These are phyloP conservation scores for Poecilus cupreus DNA, from an alignment of 2,888 invertebrate genomes.

Conservation along the genomic window DNA sequence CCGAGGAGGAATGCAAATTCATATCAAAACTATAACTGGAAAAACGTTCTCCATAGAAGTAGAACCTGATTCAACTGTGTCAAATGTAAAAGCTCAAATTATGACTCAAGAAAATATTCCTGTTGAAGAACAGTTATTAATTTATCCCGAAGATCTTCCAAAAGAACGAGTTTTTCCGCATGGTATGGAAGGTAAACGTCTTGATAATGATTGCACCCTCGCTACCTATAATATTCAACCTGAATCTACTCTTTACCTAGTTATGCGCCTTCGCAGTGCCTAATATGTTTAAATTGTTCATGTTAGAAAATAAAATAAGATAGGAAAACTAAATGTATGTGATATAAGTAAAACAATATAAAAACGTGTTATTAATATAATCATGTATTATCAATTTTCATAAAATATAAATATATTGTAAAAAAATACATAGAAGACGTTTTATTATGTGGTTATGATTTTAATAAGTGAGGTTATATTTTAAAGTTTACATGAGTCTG, in stretches of 20 bases:
- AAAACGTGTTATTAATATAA: background rate
- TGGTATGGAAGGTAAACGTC: conserved; percentile 81
- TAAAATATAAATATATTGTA: background rate
- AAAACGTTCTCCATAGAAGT: conserved; percentile 75
- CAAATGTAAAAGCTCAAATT: conserved; percentile 77
- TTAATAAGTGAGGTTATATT: background rate
- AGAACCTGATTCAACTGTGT: conserved; percentile 77
- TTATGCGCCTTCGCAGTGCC: conserved; percentile 82
- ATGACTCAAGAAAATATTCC: conserved; percentile 92
- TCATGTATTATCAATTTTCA: background rate
- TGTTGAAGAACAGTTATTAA: conserved; percentile 90
- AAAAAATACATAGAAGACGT: too few species aligned
- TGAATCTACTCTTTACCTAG: conserved; percentile 94
- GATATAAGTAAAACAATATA: background rate
- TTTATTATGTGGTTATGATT: background rate
- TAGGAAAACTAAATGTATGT: background rate
- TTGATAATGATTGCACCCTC: conserved; percentile 88
- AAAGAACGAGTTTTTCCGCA: background rate
- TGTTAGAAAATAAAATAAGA: background rate
- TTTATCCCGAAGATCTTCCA: conserved; percentile 79
- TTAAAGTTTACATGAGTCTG: background rate
- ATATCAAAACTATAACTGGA: conserved; percentile 77
- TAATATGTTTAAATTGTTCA: background rate
- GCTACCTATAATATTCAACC: conserved; percentile 93
- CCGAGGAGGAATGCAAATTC: conserved; percentile 79